Conservation (phyloP, 2,888 invertebrate species). For the Bellardia pandia region DNA sequence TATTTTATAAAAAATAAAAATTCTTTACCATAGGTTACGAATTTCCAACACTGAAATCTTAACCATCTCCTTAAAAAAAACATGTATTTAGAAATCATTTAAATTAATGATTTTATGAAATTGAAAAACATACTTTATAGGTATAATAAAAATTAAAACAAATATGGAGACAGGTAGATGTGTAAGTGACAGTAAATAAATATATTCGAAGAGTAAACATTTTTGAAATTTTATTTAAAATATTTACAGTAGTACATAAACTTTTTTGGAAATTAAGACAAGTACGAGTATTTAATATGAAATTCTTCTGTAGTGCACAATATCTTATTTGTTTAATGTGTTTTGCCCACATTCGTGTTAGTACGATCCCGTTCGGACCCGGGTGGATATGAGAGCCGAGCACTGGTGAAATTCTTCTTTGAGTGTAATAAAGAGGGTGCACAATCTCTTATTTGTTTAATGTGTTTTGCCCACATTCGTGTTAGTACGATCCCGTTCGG, state of each 20-base stretch:
- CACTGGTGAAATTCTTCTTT: too few relatives aligned
- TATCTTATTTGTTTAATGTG: too few relatives aligned
- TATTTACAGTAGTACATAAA: neutral
- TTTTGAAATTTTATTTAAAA: neutral
- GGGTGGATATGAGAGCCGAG: too few relatives aligned
- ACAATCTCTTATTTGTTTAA: too few relatives aligned
- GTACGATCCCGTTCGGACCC: too few relatives aligned
- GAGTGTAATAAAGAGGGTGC: too few relatives aligned
- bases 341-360: too few relatives aligned
- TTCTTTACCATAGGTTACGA: conserved; percentile 66
- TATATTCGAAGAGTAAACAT: neutral
- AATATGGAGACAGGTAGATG: conserved; percentile 5
- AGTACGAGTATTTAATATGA: too few relatives aligned
- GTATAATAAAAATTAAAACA: neutral
- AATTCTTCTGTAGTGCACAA: too few relatives aligned
- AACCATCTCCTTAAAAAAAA: conserved; percentile 42
- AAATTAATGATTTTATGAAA: conserved; percentile 10
- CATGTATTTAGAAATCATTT: neutral
- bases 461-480: too few relatives aligned
- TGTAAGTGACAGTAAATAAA: conserved; percentile 32
- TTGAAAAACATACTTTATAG: neutral
- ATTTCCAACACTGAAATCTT: conserved; percentile 69
- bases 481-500: too few relatives aligned
- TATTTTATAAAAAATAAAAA: conserved; percentile 42
- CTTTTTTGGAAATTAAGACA: too few relatives aligned